These are phyloP conservation scores for Ectobius pallidus DNA, from an alignment of 2,888 invertebrate species.

Conservation along the genomic window DNA sequence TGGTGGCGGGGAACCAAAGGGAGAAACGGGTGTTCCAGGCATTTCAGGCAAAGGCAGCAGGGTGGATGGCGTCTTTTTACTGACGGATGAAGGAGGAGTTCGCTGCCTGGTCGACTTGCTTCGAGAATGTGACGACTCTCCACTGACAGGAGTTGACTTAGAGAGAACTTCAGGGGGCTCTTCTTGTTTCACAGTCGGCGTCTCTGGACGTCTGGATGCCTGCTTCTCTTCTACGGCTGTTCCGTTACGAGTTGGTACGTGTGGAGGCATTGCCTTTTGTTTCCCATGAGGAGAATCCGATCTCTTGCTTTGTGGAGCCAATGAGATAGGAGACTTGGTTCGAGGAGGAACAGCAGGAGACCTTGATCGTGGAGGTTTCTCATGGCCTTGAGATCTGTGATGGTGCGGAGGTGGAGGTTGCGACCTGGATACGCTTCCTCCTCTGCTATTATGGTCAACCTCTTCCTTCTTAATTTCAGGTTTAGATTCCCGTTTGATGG, in stretches of 20 bases:
- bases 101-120: slow-evolving; percentile 34
- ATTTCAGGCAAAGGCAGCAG: slow-evolving; percentile 3
- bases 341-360: slow-evolving; percentile 8
- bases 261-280: neutral
- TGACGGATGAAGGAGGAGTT: slow-evolving; percentile 33
- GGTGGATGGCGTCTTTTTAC: slow-evolving; percentile 13
- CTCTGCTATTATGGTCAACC: neutral
- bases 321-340: neutral
- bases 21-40: slow-evolving; percentile 24
- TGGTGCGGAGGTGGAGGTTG: neutral
- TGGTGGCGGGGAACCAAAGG: slow-evolving; percentile 44
- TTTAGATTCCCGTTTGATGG: neutral
- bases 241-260: neutral
- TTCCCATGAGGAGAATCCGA: slow-evolving; percentile 27
- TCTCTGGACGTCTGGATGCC: neutral
- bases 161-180: neutral
- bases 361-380: neutral
- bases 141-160: neutral
- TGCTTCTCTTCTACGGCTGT: neutral
- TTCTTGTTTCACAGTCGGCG: neutral
- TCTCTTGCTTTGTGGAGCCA: neutral
- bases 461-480: slow-evolving; percentile 4
- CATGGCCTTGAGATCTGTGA: neutral
- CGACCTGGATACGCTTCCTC: neutral
- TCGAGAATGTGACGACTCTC: slow-evolving; percentile 38